A percentile compares a stretch with the other conserved stretches of the same genome.
Conservation (phyloP, 2,797 vertebrate species). For the Poeciliopsis presidionis region DNA sequence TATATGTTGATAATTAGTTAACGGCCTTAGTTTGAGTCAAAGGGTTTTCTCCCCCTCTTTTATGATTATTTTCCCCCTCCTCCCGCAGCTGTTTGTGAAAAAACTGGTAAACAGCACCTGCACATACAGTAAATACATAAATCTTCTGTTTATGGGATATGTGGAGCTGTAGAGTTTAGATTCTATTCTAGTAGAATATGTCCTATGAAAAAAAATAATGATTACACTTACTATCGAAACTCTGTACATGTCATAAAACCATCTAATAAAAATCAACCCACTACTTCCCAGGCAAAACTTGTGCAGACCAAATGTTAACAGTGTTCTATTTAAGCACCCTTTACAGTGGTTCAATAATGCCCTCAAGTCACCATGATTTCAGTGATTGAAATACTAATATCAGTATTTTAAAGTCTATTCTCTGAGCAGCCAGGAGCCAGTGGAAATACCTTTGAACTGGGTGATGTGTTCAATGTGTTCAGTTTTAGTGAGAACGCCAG, state of each 20-base stretch:
- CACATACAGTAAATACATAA: constrained; percentile 72
- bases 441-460: background rate
- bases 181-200: background rate
- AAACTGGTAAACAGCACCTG: constrained; percentile 83
- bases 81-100: constrained; percentile 82
- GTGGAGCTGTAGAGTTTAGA: constrained; percentile 5
- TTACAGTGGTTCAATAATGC: background rate
- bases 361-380: background rate
- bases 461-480: too few species aligned
- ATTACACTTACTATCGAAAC: background rate
- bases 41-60: constrained; percentile 79
- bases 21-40: constrained; percentile 88
- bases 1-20: constrained; percentile 97
- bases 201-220: constrained; percentile 6
- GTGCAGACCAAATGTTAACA: background rate
- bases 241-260: too few species aligned
- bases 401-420: too few species aligned
- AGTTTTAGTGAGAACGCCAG: too few species aligned
- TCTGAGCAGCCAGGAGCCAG: background rate
- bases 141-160: constrained; percentile 5
- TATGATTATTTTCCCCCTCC: constrained; percentile 36
- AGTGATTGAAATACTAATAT: background rate
- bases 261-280: background rate
- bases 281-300: background rate
- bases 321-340: background rate